A percentile compares a stretch with the other conserved stretches of the same genome.
phyloP scores from a whole-genome alignment of 2,888 invertebrate genomes.

The Molanna angustata region DNA sequence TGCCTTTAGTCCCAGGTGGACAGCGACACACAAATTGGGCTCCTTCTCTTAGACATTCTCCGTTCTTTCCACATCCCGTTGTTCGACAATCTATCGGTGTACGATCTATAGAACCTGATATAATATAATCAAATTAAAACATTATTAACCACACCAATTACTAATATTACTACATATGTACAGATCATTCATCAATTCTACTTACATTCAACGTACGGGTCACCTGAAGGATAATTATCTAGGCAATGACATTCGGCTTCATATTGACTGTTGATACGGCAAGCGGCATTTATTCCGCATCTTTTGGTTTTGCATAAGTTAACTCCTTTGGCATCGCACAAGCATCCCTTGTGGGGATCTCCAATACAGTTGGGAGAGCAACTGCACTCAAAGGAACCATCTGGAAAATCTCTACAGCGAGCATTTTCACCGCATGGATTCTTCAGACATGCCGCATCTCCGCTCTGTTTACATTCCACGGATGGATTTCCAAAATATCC shows the following conservation, averaged over 20 bases:
- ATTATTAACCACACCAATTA: background rate
- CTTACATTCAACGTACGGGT: conserved; percentile 85
- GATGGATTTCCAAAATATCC: conserved; percentile 70
- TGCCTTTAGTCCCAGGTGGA: conserved; percentile 70
- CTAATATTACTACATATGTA: background rate
- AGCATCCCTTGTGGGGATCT: conserved; percentile 76
- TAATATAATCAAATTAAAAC: conserved; percentile 6
- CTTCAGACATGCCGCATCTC: conserved; percentile 69
- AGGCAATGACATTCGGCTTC: conserved; percentile 84
- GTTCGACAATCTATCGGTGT: conserved; percentile 75
- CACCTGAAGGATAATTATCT: conserved; percentile 74
- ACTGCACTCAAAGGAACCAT: conserved; percentile 76
- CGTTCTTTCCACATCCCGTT: conserved; percentile 79
- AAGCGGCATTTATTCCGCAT: conserved; percentile 82
- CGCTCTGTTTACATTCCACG: conserved; percentile 65
- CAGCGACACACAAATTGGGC: conserved; percentile 81
- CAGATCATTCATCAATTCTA: conserved; percentile 34
- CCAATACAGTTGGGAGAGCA: conserved; percentile 79
- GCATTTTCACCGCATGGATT: conserved; percentile 85
- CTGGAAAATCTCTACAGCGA: conserved; percentile 71
- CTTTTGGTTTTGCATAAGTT: conserved; percentile 75
- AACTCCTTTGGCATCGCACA: conserved; percentile 64
- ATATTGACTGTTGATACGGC: conserved; percentile 63
- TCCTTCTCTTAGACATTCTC: conserved; percentile 83
- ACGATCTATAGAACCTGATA: conserved; percentile 57